Base-by-base conservation (phyloP, 2,888 invertebrate species). In the Nemapogon koenigi region DNA sequence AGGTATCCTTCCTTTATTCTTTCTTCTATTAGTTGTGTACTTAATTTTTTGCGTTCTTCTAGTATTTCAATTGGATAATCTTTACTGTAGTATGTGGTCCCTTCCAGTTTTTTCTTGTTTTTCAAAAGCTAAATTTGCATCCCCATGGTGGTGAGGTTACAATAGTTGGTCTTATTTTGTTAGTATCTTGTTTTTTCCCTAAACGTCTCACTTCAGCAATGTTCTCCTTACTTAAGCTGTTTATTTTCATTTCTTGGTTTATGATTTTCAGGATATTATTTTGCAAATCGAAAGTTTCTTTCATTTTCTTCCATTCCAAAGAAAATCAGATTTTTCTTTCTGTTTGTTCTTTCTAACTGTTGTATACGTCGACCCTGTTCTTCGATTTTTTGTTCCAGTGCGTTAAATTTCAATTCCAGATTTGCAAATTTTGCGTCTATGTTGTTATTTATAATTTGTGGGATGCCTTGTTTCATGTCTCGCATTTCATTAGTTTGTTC, bases 231-330 rank as follows among this genome's bases (percentile, higher is more conserved):
- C 10, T 11, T n/a, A n/a, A n/a, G 25, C 22, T 25, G 3, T 14
- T 8, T 16, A 35, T 4, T 11, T 26, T 26, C 25, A 35, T 25
- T 13, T 22, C 16, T n/a, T 25, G 15, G 14, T 25, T 14, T 11
- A 35, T 25, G 4, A 35, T 25, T 25, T 22, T 14, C 2, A 35
- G 6, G 3, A 35, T 4, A 10, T 14, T 35, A 2, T 7, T 3
- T 35, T 35, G 19, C 2, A 35, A 16, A 2, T 35, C 35, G 4
- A 15, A 3, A 35, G 8, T 22, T 25, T 8, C 22, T 35, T 14
- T 35, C 35, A 4, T 3, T 35, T 35, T 35, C 35, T 22, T 35
- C 25, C 3, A 35, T 16, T 3, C 35, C 35, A n/a, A 35, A 35
- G 25, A 35, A 35, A 2, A 35, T 22, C 4, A 35, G 3, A 22